Evolutionary conservation across 2,113 vertebrate species (phyloP).

Genomic region (Mesitornis unicolor): DNA sequence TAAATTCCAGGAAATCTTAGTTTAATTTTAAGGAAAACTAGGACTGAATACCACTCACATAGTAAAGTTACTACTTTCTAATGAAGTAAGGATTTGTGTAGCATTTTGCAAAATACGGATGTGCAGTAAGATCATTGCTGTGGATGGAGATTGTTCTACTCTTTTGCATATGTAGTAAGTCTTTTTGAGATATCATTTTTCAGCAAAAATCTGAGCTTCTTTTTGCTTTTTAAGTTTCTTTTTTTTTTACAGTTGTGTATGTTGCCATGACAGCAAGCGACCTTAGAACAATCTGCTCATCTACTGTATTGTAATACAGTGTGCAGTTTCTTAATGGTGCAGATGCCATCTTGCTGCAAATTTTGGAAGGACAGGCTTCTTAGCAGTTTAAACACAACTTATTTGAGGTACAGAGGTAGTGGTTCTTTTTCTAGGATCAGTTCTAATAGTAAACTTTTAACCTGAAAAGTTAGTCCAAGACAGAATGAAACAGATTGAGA

Average conservation of each 20-base stretch:
- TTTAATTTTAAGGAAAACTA: not conserved
- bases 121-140: not conserved
- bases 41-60: not conserved
- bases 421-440: not conserved
- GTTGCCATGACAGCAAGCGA: not conserved
- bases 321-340: not conserved
- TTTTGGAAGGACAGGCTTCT: constrained; percentile 17
- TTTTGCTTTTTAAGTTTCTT: not conserved
- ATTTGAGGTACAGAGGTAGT: not conserved
- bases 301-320: not conserved
- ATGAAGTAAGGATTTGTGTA: not conserved
- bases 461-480: not conserved
- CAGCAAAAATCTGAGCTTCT: not conserved
- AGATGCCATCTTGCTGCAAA: constrained; percentile 39
- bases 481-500: not conserved
- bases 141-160: not conserved
- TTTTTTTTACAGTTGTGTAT: not conserved
- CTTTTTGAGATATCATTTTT: not conserved
- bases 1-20: not conserved
- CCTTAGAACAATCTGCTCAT: not conserved
- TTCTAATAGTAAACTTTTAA: not conserved
- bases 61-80: not conserved
- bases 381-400: not conserved
- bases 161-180: not conserved
- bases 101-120: not conserved